phyloP scores from a whole-genome alignment of 2,888 invertebrate genomes.

The Pseudeuparius sepicola region DNA sequence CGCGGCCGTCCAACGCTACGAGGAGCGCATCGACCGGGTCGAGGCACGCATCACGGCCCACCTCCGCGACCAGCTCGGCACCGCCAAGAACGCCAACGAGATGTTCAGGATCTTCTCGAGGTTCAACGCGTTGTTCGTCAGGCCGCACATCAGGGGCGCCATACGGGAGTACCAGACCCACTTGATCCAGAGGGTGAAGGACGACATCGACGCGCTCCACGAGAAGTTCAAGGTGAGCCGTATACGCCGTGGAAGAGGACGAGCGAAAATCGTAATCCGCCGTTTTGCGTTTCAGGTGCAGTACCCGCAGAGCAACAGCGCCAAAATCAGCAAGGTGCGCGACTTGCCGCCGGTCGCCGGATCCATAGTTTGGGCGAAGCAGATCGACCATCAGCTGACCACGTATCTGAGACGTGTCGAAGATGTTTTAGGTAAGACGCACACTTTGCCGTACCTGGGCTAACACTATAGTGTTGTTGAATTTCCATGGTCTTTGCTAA shows the following conservation, averaged over 20 bases:
- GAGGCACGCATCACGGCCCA: constrained; percentile 97
- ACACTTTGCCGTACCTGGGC: too few relatives aligned
- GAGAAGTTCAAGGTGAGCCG: constrained; percentile 91
- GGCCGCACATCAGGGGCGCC: constrained; percentile 97
- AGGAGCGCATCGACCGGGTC: constrained; percentile 95
- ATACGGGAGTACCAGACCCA: constrained; percentile 99
- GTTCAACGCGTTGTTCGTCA: constrained; percentile 96
- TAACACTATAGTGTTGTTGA: too few relatives aligned
- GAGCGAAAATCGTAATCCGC: neutral
- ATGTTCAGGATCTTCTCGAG: constrained; percentile 99
- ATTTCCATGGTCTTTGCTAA: too few relatives aligned
- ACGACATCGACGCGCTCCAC: constrained; percentile 95
- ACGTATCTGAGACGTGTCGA: constrained; percentile 95
- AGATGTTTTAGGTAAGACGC: constrained; percentile 84
- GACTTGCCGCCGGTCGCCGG: constrained; percentile 97
- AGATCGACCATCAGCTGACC: constrained; percentile 95
- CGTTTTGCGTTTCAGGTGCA: constrained; percentile 55
- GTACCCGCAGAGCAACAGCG: constrained; percentile 91
- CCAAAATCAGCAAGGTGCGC: constrained; percentile 78
- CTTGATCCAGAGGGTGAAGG: constrained; percentile 96
- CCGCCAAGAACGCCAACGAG: constrained; percentile 98
- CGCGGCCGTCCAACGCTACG: constrained; percentile 92
- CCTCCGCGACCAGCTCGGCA: constrained; percentile 95
- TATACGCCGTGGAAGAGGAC: neutral
- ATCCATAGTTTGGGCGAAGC: constrained; percentile 97